These are phyloP conservation scores for Labroides dimidiatus DNA, from an alignment of 2,797 vertebrate genomes.

Conservation along the genomic window DNA sequence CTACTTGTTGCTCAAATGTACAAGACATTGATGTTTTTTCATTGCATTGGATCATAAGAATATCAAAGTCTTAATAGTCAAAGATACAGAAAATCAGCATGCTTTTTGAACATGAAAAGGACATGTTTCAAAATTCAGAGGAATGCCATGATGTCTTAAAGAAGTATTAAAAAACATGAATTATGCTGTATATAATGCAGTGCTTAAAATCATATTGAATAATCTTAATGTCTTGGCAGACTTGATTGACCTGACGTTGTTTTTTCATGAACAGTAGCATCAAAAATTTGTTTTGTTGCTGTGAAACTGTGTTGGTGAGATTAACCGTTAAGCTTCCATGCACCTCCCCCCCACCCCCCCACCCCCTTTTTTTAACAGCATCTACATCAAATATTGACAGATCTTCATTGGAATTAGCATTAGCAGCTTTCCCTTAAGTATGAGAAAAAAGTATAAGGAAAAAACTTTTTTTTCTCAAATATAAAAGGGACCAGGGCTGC, in stretches of 20 bases:
- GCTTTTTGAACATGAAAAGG: constrained; percentile 5
- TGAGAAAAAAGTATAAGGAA: too few relatives aligned
- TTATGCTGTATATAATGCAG: background rate
- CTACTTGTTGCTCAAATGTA: constrained; percentile 1
- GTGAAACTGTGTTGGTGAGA: constrained; percentile 4
- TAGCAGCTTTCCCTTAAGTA: too few relatives aligned
- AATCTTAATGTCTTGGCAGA: constrained; percentile 7
- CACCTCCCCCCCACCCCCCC: too few relatives aligned
- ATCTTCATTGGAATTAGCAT: too few relatives aligned
- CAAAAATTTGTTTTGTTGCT: constrained; percentile 10
- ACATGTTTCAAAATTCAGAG: constrained; percentile 6
- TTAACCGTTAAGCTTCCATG: background rate
- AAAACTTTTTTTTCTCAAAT: too few relatives aligned
- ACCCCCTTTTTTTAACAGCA: background rate
- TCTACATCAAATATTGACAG: too few relatives aligned
- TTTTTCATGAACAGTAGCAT: background rate
- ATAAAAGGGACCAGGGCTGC: too few relatives aligned
- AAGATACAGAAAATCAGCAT: background rate
- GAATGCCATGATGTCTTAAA: background rate
- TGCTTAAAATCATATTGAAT: background rate
- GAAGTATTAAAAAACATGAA: background rate
- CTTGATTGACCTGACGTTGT: constrained; percentile 13
- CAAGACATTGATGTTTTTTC: constrained; percentile 23
- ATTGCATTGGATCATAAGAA: constrained; percentile 13
- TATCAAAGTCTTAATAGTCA: constrained; percentile 21